Evolutionary conservation across 2,888 invertebrate species (phyloP).

Genomic region (Tenthredo scrophulariae): DNA sequence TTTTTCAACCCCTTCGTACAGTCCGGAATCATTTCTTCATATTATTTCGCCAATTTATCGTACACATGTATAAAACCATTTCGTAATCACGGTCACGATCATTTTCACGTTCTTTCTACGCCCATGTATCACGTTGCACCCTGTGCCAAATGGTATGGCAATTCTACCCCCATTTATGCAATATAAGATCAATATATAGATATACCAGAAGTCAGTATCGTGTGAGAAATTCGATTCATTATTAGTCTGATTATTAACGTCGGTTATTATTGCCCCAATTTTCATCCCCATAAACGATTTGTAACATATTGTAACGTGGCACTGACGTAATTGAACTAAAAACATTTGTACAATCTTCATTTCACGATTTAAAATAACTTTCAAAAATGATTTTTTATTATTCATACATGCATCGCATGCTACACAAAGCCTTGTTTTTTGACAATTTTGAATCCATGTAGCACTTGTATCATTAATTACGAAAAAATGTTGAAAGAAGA

Average conservation of each 20-base stretch:
- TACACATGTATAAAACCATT: neutral
- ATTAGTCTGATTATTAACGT: neutral
- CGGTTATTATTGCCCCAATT: neutral
- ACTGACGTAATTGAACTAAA: neutral
- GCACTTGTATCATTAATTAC: constrained; percentile 55
- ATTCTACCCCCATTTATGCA: constrained; percentile 47
- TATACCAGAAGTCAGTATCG: constrained; percentile 58
- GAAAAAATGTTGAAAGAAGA: neutral
- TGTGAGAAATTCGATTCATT: constrained; percentile 56
- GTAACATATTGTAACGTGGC: neutral
- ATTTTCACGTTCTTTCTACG: constrained; percentile 25
- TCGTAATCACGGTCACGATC: neutral
- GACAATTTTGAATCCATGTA: constrained; percentile 55
- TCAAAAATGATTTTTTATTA: neutral
- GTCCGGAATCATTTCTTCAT: neutral
- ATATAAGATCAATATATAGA: constrained; percentile 63
- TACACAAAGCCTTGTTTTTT: no score
- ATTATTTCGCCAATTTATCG: neutral
- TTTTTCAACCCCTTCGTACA: neutral
- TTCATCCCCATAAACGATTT: neutral
- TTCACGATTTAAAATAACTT: neutral
- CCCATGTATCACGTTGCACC: constrained; percentile 61
- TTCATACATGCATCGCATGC: no score
- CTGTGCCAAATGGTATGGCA: constrained; percentile 60
- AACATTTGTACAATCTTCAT: neutral